phyloP scores from a whole-genome alignment of 2,113 vertebrate genomes.

The Antigone vipio region DNA sequence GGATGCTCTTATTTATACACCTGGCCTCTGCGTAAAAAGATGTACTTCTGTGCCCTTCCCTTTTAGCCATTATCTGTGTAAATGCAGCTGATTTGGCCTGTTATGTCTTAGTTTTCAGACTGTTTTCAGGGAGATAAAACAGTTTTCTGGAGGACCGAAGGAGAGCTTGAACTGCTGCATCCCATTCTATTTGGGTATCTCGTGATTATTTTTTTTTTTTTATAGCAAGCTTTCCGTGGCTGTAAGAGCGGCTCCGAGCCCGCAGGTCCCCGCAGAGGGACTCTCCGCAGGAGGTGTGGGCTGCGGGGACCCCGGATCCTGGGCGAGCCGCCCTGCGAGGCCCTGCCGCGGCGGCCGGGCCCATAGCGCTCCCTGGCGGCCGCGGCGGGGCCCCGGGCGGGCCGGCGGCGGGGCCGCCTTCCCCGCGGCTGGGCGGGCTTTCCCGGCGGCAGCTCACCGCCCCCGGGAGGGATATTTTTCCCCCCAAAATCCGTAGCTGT shows the following conservation, averaged over 20 bases:
- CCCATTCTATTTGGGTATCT: neutral
- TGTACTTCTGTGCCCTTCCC: neutral
- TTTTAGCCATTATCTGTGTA: neutral
- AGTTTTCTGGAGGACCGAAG: neutral
- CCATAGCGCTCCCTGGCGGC: neutral
- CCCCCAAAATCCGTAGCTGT: neutral
- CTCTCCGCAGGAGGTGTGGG: neutral
- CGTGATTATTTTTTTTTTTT: too few relatives aligned
- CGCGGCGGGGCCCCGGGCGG: neutral
- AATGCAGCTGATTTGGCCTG: neutral
- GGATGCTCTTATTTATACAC: accelerated
- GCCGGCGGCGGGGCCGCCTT: too few relatives aligned
- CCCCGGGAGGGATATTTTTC: neutral
- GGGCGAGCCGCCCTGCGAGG: neutral
- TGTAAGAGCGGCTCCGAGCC: neutral
- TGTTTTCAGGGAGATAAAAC: neutral
- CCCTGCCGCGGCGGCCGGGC: neutral
- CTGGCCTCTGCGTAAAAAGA: too few relatives aligned
- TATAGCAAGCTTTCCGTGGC: neutral
- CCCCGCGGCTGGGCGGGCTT: neutral
- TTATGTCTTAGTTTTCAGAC: neutral
- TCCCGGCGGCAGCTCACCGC: neutral
- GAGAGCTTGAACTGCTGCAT: accelerated
- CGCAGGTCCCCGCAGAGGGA: neutral
- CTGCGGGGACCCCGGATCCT: too few relatives aligned